These are phyloP conservation scores for Sturmia bella DNA, from an alignment of 2,888 invertebrate genomes.

Conservation along the genomic window DNA sequence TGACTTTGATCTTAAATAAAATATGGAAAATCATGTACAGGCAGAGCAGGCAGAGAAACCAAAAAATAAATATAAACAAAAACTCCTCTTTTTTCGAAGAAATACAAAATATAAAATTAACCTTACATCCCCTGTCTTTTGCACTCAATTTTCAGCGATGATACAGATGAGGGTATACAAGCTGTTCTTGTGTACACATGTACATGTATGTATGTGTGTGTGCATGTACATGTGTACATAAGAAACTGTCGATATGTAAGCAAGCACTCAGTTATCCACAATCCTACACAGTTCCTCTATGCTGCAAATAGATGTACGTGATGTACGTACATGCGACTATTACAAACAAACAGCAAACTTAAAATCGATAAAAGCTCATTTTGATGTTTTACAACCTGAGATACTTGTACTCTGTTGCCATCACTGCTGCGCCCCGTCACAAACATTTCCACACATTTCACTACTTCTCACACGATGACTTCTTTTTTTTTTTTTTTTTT, in stretches of 20 bases:
- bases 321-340: conserved; percentile 13
- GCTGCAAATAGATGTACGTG: conserved; percentile 38
- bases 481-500: conserved; percentile 15
- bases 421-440: conserved; percentile 2
- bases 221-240: neutral
- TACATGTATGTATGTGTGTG: neutral
- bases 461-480: conserved; percentile 21
- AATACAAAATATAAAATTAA: neutral
- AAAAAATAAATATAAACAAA: conserved; percentile 28
- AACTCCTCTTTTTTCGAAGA: conserved; percentile 35
- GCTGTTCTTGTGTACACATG: neutral
- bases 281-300: conserved; percentile 15
- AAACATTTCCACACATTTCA: conserved; percentile 11
- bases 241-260: neutral
- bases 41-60: neutral
- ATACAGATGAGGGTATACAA: conserved; percentile 28
- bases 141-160: conserved; percentile 50
- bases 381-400: conserved; percentile 69
- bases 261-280: neutral
- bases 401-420: conserved; percentile 47
- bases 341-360: conserved; percentile 46
- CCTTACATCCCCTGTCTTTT: conserved; percentile 58
- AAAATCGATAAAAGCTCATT: conserved; percentile 72
- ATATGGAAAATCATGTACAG: conserved; percentile 31
- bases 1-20: conserved; percentile 57